These are phyloP conservation scores for Iphiclides podalirius DNA, from an alignment of 2,888 invertebrate species.

Conservation along the genomic window DNA sequence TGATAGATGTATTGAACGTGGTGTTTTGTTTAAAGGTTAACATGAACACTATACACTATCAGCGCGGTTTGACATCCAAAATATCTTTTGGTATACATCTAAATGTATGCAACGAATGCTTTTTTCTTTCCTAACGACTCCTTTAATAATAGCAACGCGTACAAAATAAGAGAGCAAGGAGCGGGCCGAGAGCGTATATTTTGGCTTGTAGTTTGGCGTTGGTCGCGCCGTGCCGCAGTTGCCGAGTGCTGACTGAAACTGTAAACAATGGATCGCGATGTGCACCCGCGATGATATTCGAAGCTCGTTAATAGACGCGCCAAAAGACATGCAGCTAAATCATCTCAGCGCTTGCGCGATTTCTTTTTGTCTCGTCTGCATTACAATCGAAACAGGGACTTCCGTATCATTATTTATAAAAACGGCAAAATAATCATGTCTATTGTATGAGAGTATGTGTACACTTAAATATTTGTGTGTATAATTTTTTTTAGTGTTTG, in stretches of 20 bases:
- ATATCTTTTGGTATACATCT: too few relatives aligned
- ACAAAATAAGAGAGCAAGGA: constrained; percentile 6
- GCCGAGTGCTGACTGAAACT: constrained; percentile 22
- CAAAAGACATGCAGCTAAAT: constrained; percentile 13
- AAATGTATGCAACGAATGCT: too few relatives aligned
- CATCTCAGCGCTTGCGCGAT: constrained; percentile 1
- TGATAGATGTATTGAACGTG: too few relatives aligned
- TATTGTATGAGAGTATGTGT: too few relatives aligned
- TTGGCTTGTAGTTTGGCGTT: constrained; percentile 11
- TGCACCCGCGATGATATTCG: constrained; percentile 7
- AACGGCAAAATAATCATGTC: too few relatives aligned
- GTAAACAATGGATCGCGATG: constrained; percentile 19
- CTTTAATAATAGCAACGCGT: constrained; percentile 14
- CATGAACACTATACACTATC: too few relatives aligned
- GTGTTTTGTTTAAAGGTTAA: too few relatives aligned
- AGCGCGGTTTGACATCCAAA: too few relatives aligned
- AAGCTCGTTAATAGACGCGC: constrained; percentile 6
- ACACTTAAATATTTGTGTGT: too few relatives aligned
- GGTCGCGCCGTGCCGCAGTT: constrained; percentile 8
- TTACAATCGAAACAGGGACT: too few relatives aligned
- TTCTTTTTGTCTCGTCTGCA: not conserved
- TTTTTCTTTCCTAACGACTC: constrained; percentile 14
- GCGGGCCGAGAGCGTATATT: constrained; percentile 3
- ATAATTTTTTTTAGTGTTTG: too few relatives aligned
- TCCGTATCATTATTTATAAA: too few relatives aligned